These are phyloP conservation scores for Odontomyia ornata DNA, from an alignment of 2,888 invertebrate genomes.

Conservation along the genomic window DNA sequence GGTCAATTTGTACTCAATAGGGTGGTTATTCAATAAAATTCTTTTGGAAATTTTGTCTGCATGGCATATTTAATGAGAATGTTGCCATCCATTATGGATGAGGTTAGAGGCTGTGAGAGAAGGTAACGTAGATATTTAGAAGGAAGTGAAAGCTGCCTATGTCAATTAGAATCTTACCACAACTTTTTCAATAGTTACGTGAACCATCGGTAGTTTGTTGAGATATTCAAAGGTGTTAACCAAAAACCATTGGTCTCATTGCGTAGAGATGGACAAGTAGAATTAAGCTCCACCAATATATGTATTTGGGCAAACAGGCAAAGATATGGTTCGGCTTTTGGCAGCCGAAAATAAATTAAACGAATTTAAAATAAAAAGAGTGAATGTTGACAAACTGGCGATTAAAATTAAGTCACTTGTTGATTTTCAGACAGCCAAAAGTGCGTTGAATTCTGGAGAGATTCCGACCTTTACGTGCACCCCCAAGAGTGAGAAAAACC, in stretches of 20 bases:
- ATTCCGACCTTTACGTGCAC: no score
- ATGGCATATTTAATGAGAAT: neutral
- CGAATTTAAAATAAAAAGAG: no score
- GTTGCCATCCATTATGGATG: neutral
- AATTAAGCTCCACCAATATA: no score
- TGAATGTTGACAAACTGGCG: no score
- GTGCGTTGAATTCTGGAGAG: no score
- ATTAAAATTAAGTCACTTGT: no score
- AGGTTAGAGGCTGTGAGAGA: neutral
- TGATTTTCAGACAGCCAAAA: no score
- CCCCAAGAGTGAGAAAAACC: no score
- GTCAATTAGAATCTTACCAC: neutral
- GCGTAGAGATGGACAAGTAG: neutral
- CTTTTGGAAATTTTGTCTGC: neutral
- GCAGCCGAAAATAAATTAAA: no score
- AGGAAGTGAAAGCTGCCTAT: neutral
- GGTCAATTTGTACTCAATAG: neutral
- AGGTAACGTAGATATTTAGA: neutral
- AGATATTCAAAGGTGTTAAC: neutral
- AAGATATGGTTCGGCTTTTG: no score
- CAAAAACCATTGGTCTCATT: neutral
- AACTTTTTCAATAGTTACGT: neutral
- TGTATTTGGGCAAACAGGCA: no score
- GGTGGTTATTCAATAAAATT: neutral
- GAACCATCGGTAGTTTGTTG: neutral